These are phyloP conservation scores for Ophthalmolycus amberensis DNA, from an alignment of 2,113 vertebrate species.

Conservation along the genomic window DNA sequence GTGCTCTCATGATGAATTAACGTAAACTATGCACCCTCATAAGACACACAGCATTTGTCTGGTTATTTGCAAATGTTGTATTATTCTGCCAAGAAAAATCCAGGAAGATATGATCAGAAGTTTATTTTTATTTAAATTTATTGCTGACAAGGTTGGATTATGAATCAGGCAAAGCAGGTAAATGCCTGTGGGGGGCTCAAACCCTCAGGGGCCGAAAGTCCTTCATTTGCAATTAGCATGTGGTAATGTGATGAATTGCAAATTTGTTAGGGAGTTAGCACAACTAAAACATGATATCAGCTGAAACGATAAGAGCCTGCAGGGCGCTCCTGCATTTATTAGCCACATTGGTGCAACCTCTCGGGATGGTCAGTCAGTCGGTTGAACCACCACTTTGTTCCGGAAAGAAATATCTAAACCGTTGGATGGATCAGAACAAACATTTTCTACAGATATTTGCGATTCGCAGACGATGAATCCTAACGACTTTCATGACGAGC, in stretches of 20 bases:
- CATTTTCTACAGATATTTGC: neutral
- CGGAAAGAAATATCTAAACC: neutral
- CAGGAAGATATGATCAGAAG: neutral
- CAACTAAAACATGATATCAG: neutral
- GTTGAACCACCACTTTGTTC: neutral
- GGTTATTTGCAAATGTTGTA: neutral
- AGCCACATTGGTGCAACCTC: too few relatives aligned
- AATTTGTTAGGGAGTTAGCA: neutral
- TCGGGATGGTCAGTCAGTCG: neutral
- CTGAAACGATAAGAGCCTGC: constrained; percentile 14
- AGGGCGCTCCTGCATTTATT: neutral
- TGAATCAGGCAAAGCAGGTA: neutral
- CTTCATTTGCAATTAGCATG: constrained; percentile 1
- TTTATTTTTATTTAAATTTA: neutral
- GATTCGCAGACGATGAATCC: neutral
- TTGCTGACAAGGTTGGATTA: constrained; percentile 15
- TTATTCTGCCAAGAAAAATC: neutral
- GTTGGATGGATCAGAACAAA: neutral
- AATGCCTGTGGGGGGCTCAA: neutral
- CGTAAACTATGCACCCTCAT: neutral
- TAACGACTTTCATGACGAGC: neutral
- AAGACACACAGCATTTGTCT: neutral
- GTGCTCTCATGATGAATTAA: neutral
- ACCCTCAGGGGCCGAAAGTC: neutral
- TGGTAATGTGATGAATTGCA: constrained; percentile 16